A percentile compares a stretch with the other conserved stretches of the same genome.
Conservation (phyloP, 2,888 invertebrate genomes). For the Sinopyrophorus schimmeli region DNA sequence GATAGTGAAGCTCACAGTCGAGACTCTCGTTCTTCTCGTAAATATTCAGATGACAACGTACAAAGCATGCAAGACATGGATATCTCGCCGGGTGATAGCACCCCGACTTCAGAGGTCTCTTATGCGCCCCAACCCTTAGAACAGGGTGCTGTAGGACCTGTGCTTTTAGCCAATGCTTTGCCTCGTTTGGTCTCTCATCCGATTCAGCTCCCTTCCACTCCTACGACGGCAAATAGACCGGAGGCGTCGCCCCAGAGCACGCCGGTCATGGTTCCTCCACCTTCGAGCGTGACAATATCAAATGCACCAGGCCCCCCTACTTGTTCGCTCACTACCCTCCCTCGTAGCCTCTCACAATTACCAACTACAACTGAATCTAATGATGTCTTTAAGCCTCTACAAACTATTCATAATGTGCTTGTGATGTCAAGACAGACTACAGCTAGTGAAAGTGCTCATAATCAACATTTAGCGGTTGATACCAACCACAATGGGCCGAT, state of each 20-base stretch:
- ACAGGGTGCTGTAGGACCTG: constrained; percentile 56
- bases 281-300: constrained; percentile 55
- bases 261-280: constrained; percentile 48
- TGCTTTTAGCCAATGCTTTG: constrained; percentile 68
- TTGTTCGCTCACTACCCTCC: constrained; percentile 57
- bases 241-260: constrained; percentile 47
- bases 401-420: constrained; percentile 39
- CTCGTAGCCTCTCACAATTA: constrained; percentile 56
- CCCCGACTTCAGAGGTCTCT: constrained; percentile 81
- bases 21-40: constrained; percentile 48
- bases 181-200: constrained; percentile 66
- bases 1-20: constrained; percentile 33
- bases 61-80: constrained; percentile 80
- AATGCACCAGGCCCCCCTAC: constrained; percentile 54
- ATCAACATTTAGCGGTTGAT: constrained; percentile 59
- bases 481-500: constrained; percentile 52
- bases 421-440: constrained; percentile 34
- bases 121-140: constrained; percentile 56
- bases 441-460: constrained; percentile 45
- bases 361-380: constrained; percentile 39
- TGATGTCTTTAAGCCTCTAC: constrained; percentile 45
- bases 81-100: constrained; percentile 89
- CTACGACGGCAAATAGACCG: constrained; percentile 45
- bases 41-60: constrained; percentile 40
- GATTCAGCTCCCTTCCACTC: constrained; percentile 48